phyloP scores from a whole-genome alignment of 2,888 invertebrate genomes.

The Diplazon laetatorius region DNA sequence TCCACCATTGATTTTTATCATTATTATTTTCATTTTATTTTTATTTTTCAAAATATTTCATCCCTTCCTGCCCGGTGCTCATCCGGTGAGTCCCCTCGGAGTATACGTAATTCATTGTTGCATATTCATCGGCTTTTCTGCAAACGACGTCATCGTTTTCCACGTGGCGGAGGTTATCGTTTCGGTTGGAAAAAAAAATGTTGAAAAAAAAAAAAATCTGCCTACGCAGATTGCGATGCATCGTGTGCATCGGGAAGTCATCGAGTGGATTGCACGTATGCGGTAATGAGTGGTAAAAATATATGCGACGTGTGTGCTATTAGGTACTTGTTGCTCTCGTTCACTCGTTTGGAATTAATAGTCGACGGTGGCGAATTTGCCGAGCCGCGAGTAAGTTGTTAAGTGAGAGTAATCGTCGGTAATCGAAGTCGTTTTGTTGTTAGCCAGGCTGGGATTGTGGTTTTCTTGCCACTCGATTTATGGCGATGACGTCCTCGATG shows the following conservation, averaged over 20 bases:
- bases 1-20: no score
- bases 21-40: no score
- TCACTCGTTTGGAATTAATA: conserved; percentile 44
- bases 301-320: conserved; percentile 40
- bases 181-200: no score
- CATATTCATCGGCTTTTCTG: not conserved
- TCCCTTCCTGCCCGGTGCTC: not conserved
- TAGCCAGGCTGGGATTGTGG: not conserved
- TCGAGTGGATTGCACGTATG: no score
- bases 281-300: conserved; percentile 50
- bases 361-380: conserved; percentile 30
- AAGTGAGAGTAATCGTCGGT: conserved; percentile 15
- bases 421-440: conserved; percentile 23
- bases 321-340: conserved; percentile 58
- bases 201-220: no score
- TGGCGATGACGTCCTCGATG: not conserved
- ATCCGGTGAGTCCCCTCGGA: not conserved
- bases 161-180: not conserved
- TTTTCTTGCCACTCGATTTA: not conserved
- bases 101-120: not conserved
- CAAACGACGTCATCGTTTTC: not conserved
- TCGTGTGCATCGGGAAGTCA: no score
- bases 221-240: no score
- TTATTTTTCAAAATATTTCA: not conserved
- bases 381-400: conserved; percentile 29